Base-by-base conservation (phyloP, 2,113 vertebrate genomes). In the Megaleporinus macrocephalus region DNA sequence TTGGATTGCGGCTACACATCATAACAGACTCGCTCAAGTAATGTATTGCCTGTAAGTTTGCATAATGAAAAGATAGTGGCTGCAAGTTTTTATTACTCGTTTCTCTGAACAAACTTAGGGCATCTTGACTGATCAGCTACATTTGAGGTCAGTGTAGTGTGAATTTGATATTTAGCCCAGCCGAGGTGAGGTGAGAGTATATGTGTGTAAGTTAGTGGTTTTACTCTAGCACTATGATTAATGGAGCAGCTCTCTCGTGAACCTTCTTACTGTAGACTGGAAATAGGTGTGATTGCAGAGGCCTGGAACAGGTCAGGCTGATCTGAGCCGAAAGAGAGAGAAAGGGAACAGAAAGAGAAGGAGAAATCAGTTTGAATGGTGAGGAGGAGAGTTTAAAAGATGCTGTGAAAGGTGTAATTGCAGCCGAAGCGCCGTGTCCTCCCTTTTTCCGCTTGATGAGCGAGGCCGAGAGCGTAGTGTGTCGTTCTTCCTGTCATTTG, bases 241-340 rank as follows among this genome's bases (percentile, higher is more conserved):
- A 81, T n/a, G 41, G 30, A 71, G 14, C 12, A 9, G 24, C 27
- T 63, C 49, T 62, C 71, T 53, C 62, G n/a, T 33, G 15, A 33
- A 5, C 2, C 18, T n/a, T n/a, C 62, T 69, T 82, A 33, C 59
- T 24, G 6, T 15, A n/a, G 73, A 36, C 27, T 74, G 63, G 53
- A 79, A 86, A 76, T 83, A 33, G 80, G 44, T 62, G 47, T 57
- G 66, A 44, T 75, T 77, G 55, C 16, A 26, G 73, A 61, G 20
- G 2, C 29, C 68, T 65, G 18, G 29, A 44, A 83, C 51, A 89
- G 89, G 91, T 93, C 89, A 90, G 74, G 26, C 76, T 83, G 90
- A 89, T 87, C 89, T 84, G 18, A n/a, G 71, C 14, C 30, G 59
- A 22, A 66, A 30, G 53, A 55, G 20, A 57, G 63, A 69, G 33